Evolutionary conservation across 2,797 vertebrate genomes (phyloP), one percentile per base, ranked within the genome.

Genomic region (Coranthus polyacanthus): DNA sequence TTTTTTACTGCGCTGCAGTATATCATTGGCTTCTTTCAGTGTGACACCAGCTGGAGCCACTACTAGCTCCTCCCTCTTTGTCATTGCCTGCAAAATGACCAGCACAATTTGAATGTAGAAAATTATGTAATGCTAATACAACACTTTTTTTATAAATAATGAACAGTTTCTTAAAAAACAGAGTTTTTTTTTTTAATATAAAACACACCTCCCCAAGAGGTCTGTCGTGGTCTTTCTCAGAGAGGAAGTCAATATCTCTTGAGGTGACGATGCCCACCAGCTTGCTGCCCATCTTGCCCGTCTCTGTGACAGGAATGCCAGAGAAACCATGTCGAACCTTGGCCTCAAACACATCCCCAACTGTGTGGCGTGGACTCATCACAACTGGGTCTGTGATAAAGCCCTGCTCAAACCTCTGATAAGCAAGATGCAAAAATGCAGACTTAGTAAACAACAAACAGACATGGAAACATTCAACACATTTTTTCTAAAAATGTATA

Each of bases 1-100:
- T 95, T 97, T 98, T 86, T 98, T 98, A 91, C 97, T 98, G 70
- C 95, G 95, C 85, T 98, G 97, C 64, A 98, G 91, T 68, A 98
- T 97, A 83, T 98, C 96, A 16, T 98, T 98, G 58, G 97, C 97
- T 75, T 98, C 96, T 80, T 97, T 98, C 29, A 98, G 88, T 0
- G 96, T 97, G 54, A 98, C 95, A 1, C 96, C 96, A 0, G 95
- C 94, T 0, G 94, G 95, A 49, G 96, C 96, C 36, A 97, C 96
- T 21, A 97, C 97, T 68, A 98, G 47, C 26, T 98, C 97, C 0
- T 95, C 95, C 75, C 96, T 92, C n/a, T 94, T 96, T 0, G 97
- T 98, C 97, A 98, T 98, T 20, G 95, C 95, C 97, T 98, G 16
- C 21, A 17, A 58, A 21, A 61, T 3, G 1, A 42, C 1, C 13